Evolutionary conservation across 2,113 vertebrate species (phyloP).

Genomic region (Zeus faber): DNA sequence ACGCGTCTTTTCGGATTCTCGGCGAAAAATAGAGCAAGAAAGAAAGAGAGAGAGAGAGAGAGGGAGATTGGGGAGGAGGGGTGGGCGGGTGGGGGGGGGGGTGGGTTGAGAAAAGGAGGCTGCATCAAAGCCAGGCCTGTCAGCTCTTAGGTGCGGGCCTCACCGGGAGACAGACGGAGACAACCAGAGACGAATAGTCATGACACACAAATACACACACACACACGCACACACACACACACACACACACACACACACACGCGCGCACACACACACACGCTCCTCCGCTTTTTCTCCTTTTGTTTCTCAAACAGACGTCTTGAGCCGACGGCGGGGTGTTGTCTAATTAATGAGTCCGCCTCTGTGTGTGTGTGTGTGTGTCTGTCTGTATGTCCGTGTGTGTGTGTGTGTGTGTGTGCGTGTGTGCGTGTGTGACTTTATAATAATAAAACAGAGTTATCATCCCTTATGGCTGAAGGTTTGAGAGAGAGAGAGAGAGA

Average conservation of each 20-base stretch:
- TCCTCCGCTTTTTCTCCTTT: conserved; percentile 24
- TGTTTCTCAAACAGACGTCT: conserved; percentile 51
- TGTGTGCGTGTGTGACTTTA: too few relatives aligned
- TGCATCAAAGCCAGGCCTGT: conserved; percentile 64
- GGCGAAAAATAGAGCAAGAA: conserved; percentile 38
- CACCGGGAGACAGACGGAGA: conserved; percentile 53
- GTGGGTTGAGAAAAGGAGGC: too few relatives aligned
- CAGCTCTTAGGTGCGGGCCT: conserved; percentile 58
- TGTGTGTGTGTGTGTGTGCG: too few relatives aligned
- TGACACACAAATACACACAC: not conserved
- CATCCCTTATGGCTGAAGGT: conserved; percentile 41
- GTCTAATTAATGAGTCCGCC: conserved; percentile 60
- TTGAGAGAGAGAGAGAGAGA: too few relatives aligned
- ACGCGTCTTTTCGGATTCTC: too few relatives aligned
- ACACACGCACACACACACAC: not conserved
- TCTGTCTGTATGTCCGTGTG: too few relatives aligned
- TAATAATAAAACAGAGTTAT: conserved; percentile 53
- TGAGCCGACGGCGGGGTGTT: conserved; percentile 45
- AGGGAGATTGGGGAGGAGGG: too few relatives aligned
- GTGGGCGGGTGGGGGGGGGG: too few relatives aligned
- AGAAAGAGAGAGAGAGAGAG: conserved; percentile 12
- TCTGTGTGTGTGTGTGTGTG: conserved; percentile 23
- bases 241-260: not conserved
- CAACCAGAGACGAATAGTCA: not conserved
- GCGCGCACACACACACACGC: not conserved